Base-by-base conservation (phyloP, 64 coral and sea anemone genomes). In the Cladopsammia gracilis region DNA sequence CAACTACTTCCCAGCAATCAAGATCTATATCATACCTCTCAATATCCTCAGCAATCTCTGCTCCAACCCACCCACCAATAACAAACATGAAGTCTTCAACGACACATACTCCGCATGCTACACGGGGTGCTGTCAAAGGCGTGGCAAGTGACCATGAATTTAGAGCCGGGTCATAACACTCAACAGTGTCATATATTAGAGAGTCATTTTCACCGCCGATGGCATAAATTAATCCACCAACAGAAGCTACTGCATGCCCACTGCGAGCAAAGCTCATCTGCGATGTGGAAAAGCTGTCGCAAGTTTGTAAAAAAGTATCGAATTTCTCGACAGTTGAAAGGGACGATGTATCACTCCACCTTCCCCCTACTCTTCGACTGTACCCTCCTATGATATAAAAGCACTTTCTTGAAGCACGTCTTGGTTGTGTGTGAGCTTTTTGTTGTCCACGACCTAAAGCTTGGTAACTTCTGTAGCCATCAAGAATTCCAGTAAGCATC, bases 131-230 rank as follows among this genome's bases (percentile, higher is more conserved):
- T 48, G 68, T 74, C 82, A 98, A 82, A 1, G 90, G 77, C 62
- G 97, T 87, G 4, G 93, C 82, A n/a, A 85, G 18, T 23, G 86
- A 77, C 97, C 97, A 98, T 13, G 23, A 69, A 78, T 96, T 93
- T 34, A 90, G 34, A 10, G 87, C 69, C n/a, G 97, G 97, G 67
- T 98, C 90, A 71, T 93, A 98, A 43, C 97, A 98, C 16, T 98
- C 97, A 22, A 89, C 87, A 22, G 76, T 96, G 43, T 98, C 97
- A 94, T 96, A 98, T 19, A 98, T 93, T 3, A 98, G 77, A 0
- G 97, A 98, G 64, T 98, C 97, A 94, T 98, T 89, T 52, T 98
- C 97, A 62, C 97, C 97, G 78, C 97, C 97, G 88, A 98, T 90
- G 4, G 91, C 97, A 91, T 98, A 98, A 16, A 98, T 25, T 19